These are phyloP conservation scores for Oikopleura albicans DNA, from an alignment of 23 tunicate genomes.

Conservation along the genomic window DNA sequence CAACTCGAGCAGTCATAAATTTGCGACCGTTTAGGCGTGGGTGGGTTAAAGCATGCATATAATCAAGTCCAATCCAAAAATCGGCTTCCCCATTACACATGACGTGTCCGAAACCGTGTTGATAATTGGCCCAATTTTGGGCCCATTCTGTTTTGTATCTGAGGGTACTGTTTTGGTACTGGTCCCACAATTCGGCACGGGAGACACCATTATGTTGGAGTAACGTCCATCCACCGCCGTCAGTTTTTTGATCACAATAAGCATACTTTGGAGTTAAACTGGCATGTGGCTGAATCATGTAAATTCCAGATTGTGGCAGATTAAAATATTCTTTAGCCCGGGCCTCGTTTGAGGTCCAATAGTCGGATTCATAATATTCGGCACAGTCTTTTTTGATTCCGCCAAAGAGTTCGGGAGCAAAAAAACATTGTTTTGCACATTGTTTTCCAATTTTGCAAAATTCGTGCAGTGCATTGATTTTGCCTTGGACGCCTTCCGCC, in stretches of 20 bases:
- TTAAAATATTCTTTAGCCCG: neutral
- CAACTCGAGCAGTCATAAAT: neutral
- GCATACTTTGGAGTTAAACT: neutral
- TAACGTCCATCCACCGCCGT: constrained; percentile 12
- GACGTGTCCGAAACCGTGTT: neutral
- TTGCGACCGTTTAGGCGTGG: neutral
- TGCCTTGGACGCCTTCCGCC: neutral
- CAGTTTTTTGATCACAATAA: constrained; percentile 16
- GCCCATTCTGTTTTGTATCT: neutral
- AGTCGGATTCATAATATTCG: neutral
- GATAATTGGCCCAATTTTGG: neutral
- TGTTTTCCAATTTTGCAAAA: constrained; percentile 15
- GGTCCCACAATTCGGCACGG: neutral
- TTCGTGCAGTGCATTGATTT: neutral
- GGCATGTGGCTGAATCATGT: neutral
- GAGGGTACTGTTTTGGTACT: neutral
- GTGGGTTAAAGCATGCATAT: neutral
- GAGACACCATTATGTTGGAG: constrained; percentile 5
- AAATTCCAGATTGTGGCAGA: neutral
- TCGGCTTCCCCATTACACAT: constrained; percentile 5
- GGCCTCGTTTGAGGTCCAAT: neutral
- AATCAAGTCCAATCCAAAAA: neutral
- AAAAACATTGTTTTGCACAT: neutral
- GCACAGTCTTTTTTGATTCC: constrained; percentile 8
- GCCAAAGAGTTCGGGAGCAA: neutral